Evolutionary conservation across 2,888 invertebrate genomes (phyloP).

Genomic region (Belgica antarctica): DNA sequence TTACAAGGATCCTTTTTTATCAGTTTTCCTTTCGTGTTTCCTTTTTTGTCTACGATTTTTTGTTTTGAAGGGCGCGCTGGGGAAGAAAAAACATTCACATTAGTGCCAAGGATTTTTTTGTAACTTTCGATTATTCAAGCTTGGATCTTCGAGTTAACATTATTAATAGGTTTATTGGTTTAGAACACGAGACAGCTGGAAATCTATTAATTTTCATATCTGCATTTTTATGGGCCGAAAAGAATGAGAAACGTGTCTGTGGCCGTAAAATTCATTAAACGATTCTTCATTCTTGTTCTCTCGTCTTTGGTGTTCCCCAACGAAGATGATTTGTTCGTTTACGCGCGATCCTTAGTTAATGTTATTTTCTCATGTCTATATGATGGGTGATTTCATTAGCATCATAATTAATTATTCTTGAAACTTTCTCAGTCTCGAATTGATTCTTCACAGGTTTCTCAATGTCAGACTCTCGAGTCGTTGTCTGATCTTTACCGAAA

Average conservation of each 20-base stretch:
- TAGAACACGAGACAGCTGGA: constrained; percentile 42
- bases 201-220: constrained; percentile 43
- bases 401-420: constrained; percentile 38
- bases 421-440: neutral
- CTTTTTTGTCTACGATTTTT: neutral
- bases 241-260: constrained; percentile 36
- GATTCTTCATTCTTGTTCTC: constrained; percentile 3
- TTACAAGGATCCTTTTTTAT: constrained; percentile 41
- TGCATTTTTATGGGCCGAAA: constrained; percentile 39
- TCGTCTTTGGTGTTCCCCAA: constrained; percentile 39
- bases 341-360: constrained; percentile 34
- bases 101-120: constrained; percentile 13
- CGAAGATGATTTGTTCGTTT: constrained; percentile 1
- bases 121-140: too few species aligned
- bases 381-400: constrained; percentile 42
- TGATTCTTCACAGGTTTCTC: constrained; percentile 18
- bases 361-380: constrained; percentile 21
- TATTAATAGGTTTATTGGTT: constrained; percentile 43
- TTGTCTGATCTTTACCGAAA: constrained; percentile 32
- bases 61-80: neutral
- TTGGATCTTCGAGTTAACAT: neutral
- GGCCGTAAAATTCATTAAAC: neutral
- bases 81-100: neutral
- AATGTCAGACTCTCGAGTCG: neutral
- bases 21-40: neutral